A percentile compares a stretch with the other conserved stretches of the same genome.
These are phyloP conservation scores for Holacanthus passer DNA, from an alignment of 2,113 vertebrate genomes.

Conservation along the genomic window DNA sequence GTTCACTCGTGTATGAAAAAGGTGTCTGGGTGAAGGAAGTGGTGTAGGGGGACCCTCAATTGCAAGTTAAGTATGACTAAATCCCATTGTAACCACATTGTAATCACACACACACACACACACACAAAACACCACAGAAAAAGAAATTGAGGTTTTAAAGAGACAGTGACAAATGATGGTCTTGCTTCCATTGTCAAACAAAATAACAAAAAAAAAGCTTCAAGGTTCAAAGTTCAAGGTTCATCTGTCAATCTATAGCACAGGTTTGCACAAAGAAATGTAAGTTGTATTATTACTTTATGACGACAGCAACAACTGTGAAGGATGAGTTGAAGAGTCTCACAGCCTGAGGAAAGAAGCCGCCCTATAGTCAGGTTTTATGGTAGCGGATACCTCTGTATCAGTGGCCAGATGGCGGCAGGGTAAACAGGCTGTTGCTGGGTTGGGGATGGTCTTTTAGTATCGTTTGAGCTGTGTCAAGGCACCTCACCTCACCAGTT, in stretches of 20 bases:
- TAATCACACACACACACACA: slow-evolving; percentile 6
- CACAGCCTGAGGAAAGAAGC: too few species aligned
- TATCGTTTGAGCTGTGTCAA: too few species aligned
- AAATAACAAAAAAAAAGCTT: background rate
- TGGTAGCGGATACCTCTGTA: too few species aligned
- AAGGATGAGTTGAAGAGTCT: too few species aligned
- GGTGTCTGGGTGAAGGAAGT: slow-evolving; percentile 83
- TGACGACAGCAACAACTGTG: too few species aligned
- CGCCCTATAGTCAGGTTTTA: too few species aligned
- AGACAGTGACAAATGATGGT: slow-evolving; percentile 34
- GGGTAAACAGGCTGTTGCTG: too few species aligned
- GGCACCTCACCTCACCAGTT: too few species aligned
- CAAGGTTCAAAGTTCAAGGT: background rate
- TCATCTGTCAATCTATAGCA: background rate
- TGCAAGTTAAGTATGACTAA: slow-evolving; percentile 81
- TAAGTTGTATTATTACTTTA: background rate
- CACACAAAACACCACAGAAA: background rate
- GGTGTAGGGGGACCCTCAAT: slow-evolving; percentile 77
- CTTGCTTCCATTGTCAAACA: slow-evolving; percentile 4
- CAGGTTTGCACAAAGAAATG: background rate
- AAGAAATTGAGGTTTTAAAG: slow-evolving; percentile 46
- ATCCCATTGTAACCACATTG: slow-evolving; percentile 69
- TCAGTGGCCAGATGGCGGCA: too few species aligned
- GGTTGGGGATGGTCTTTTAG: too few species aligned
- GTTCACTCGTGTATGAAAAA: slow-evolving; percentile 96